Base-by-base conservation (phyloP, 2,888 invertebrate species). In the Mythimna pallens region DNA sequence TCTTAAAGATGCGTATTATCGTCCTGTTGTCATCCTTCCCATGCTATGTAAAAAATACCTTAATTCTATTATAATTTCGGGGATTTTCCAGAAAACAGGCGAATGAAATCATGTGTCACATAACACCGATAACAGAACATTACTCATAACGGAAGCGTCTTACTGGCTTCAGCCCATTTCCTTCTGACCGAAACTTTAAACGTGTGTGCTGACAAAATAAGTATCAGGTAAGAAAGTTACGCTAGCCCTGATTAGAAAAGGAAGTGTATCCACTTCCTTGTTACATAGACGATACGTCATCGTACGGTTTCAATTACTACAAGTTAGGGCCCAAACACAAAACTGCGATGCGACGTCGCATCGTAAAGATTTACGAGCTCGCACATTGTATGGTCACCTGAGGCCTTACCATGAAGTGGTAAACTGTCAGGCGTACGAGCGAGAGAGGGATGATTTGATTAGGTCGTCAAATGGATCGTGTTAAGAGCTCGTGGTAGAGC, bases 61-160 rank as follows among this genome's bases (percentile, higher is more conserved):
- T 36, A 47, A 47, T 17, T 7, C 6, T 17, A 47, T 47, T 7
- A 47, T 47, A 7, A 47, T 47, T 47, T 47, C 47, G 47, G 47
- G 17, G 17, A 6, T 47, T 17, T 47, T 47, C 47, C 14, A 65
- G n/a, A 36, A 66, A 69, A n/a, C 34, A 77, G 30, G 59, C 64
- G 36, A 43, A 65, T 63, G 22, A 30, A 58, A 64, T 61, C 3
- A 65, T 59, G 58, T 65, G 62, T 65, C 70, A 77, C 62, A 52
- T 34, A 66, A 54, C 65, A 63, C 47, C 40, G 73, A 73, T 82
- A 83, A 72, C 65, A 47, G 61, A 57, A 58, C 22, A 76, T 79
- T 74, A 77, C 66, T 79, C 80, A 82, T 58, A 73, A 76, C 79
- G 85, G 82, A 84, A 86, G 76, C 63, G 73, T 30, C 57, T 62